Base-by-base conservation (phyloP, 2,113 vertebrate genomes). In the Myiopsitta monachus region DNA sequence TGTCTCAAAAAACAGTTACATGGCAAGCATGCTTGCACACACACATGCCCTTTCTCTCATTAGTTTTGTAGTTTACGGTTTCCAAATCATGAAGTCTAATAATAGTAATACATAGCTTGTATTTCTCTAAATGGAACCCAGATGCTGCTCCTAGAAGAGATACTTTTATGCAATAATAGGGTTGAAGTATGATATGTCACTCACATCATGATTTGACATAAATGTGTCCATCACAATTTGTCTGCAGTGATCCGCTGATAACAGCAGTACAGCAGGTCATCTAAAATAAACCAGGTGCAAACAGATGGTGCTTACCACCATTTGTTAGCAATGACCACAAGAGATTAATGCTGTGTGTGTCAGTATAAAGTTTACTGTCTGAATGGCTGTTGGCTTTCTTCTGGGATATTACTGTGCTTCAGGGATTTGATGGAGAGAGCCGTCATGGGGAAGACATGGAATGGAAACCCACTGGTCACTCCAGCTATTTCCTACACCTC, bases 361-460 rank as follows among this genome's bases (percentile, higher is more conserved):
- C 44, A 69, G 18, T 33, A 51, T 1, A 3, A 22, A 49, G 21
- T 64, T 79, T 64, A 16, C 33, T 3, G 0, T 76, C 75, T 90
- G 23, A 14, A 12, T 33, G 36, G 15, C 27, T 18, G 5, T 83
- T 89, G 91, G 27, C 52, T 79, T 76, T 90, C 36, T 66, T 87
- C 27, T 2, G 5, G 43, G 30, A 33, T 1, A 0, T 78, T 49
- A 54, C 11, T 70, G 15, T 8, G 74, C 18, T 49, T 36, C 17
- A 26, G 39, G 22, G 38, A n/a, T 38, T 43, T 57, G 31, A 36
- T 5, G n/a, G 38, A 44, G 12, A 8, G 9, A 54, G 3, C 7
- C 0, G 0, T 31, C 19, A 16, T 0, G 0, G 31, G 14, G 3
- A 81, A 31, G 30, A 18, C 1, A 0, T 46, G 38, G 10, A 68